Conservation (phyloP, 2,888 invertebrate species). For the Microctonus hyperodae region DNA sequence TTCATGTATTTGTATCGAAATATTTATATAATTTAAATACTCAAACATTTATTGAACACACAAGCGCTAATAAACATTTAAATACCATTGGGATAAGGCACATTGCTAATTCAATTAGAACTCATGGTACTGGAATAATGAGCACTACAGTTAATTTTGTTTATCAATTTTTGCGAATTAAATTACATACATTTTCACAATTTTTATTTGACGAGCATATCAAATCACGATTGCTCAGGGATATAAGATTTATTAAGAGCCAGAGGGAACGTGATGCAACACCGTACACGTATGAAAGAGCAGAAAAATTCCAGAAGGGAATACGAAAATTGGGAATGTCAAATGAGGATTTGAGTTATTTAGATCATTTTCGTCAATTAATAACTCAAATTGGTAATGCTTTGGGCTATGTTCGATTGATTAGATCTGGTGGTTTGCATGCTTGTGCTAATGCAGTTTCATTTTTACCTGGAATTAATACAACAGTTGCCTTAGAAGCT, state of each 20-base stretch:
- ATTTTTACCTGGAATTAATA: slow-evolving; percentile 83
- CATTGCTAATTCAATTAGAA: slow-evolving; percentile 95
- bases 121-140: slow-evolving; percentile 96
- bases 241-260: slow-evolving; percentile 75
- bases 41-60: slow-evolving; percentile 93
- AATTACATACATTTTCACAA: slow-evolving; percentile 94
- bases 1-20: slow-evolving; percentile 91
- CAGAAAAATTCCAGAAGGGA: slow-evolving; percentile 91
- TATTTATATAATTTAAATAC: slow-evolving; percentile 96
- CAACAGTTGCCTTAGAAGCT: slow-evolving; percentile 70
- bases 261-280: slow-evolving; percentile 75
- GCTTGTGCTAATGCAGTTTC: slow-evolving; percentile 90
- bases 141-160: slow-evolving; percentile 93
- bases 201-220: slow-evolving; percentile 98
- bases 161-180: slow-evolving; percentile 92
- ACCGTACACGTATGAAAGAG: slow-evolving; percentile 86
- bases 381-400: slow-evolving; percentile 96
- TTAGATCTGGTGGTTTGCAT: slow-evolving; percentile 92
- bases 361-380: slow-evolving; percentile 91
- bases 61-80: slow-evolving; percentile 90
- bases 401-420: slow-evolving; percentile 93
- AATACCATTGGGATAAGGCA: slow-evolving; percentile 96
- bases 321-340: slow-evolving; percentile 87
- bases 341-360: slow-evolving; percentile 82
- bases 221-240: slow-evolving; percentile 91